Conservation (phyloP, 64 coral and sea anemone species). For the Dendronephthya gigantea region DNA sequence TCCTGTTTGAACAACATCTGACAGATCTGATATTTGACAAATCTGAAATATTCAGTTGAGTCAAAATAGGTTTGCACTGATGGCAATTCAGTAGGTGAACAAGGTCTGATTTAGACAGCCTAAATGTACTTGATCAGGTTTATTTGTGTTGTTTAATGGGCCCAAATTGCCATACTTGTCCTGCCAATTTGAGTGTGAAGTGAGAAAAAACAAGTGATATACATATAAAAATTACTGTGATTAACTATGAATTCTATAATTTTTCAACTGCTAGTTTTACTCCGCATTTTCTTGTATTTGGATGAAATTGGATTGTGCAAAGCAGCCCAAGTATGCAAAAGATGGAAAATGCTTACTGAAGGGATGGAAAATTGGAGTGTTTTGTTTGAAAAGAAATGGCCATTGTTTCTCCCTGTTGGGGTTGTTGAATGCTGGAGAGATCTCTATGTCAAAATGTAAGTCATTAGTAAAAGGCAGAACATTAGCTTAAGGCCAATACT, state of each 20-base stretch:
- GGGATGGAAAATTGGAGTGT: conserved; percentile 32
- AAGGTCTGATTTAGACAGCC: too few species aligned
- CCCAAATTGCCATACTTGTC: too few species aligned
- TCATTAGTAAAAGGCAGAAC: not conserved
- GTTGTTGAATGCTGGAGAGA: conserved; percentile 35
- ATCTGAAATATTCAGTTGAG: too few species aligned
- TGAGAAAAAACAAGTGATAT: too few species aligned
- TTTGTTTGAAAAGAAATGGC: conserved; percentile 46
- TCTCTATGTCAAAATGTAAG: conserved; percentile 62
- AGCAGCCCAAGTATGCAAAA: conserved; percentile 47
- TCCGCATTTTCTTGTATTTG: conserved; percentile 59
- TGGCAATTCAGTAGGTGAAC: too few species aligned
- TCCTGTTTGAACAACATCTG: too few species aligned
- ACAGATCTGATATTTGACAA: too few species aligned
- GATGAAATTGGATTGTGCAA: conserved; percentile 54
- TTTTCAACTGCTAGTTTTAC: conserved; percentile 41
- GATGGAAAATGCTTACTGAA: conserved; percentile 35
- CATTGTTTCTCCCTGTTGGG: conserved; percentile 26
- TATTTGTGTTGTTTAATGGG: not conserved
- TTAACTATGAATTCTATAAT: too few species aligned
- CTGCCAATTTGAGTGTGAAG: too few species aligned
- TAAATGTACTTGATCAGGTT: too few species aligned
- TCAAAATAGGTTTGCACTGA: too few species aligned
- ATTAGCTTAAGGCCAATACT: not conserved
- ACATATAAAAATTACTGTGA: too few species aligned